Base-by-base conservation (phyloP, 2,797 vertebrate species). In the Setipinna tenuifilis region DNA sequence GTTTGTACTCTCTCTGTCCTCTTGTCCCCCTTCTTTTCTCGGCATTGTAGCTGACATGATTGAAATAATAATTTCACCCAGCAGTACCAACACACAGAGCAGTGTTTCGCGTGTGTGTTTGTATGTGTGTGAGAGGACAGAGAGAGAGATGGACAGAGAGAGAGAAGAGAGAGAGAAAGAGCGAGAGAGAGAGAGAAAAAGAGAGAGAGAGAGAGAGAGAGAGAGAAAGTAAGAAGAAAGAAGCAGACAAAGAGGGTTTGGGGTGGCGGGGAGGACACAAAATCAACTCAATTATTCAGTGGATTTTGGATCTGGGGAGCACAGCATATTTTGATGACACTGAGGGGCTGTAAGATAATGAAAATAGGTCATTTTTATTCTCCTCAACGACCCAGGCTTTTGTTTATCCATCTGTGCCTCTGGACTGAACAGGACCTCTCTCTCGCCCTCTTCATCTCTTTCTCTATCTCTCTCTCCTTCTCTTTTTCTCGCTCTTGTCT, bases 41-140 rank as follows among this genome's bases (percentile, higher is more conserved):
- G 90, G 89, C 88, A 90, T 90, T 90, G 90, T 87, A 86, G 83
- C 87, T 95, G 95, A 95, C 94, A 92, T 95, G 94, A 96, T 95
- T 94, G 93, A 93, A 92, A 91, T 95, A 96, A 95, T 96, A 89
- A 87, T 92, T 92, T 85, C 88, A 90, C 81, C 62, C 86, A 75
- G 35, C 83, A 83, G 86, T 75, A 71, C 25, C 12, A 25, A 71
- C 25, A 31, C 65, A 71, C 14, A 71, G 89, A 71, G 23, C n/a
- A n/a, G 28, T 65, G 25, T 14, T 9, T 65, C n/a, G n/a, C n/a
- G n/a, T 62, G n/a, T 23, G 7, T 25, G 0, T 23, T 1, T 25
- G 59, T 61, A 0, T 61, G 11, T 65, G 23, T 28, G 23, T 28
- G 46, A 4, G 46, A 48, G 3, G 46, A n/a, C n/a, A n/a, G n/a